Base-by-base conservation (phyloP, 2,797 vertebrate genomes). In the Simalia tracyae region DNA sequence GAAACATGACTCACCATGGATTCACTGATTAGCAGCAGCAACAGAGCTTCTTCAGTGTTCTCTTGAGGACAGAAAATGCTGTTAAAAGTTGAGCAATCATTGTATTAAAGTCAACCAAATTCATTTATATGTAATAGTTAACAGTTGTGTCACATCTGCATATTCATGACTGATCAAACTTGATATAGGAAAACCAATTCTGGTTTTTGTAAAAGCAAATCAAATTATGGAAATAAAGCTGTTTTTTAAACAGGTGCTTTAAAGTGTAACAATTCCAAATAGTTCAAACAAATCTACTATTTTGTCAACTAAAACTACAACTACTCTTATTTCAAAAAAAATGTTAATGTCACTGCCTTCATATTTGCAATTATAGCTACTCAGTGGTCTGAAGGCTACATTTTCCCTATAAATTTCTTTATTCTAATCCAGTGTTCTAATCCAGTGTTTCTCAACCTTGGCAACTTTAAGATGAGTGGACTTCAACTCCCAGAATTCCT, bases 41-140 rank as follows among this genome's bases (percentile, higher is more conserved):
- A 97, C 95, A 99, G 97, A 86, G 99, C 99, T 97, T 99, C 99
- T 97, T 99, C 99, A 89, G 99, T 99, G 96, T 99, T 99, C 97
- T 99, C 99, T 98, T 99, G 99, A 95, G 99, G 99, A 97, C 99
- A 99, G 97, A 99, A 99, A 96, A 99, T 98, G 97, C 99, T 99
- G 97, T 90, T 92, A 96, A 96, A 97, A 97, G 95, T 94, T 93
- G 95, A 95, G 94, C 93, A 96, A 56, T 95, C 0, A 63, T 86
- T 92, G 85, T 72, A 68, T 66, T 90, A 91, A 86, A 92, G 46
- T 90, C 76, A 61, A 24, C 86, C 54, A 28, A 84, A 86, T 63
- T 90, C 2, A 92, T 87, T 87, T 72, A 84, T 28, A 90, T 28
- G 59, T 42, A 66, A 57, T 46, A 64, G 3, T 81, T 90, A 42